Conservation (phyloP, 37 sponge, comb jelly and placozoan genomes). For the Bolinopsis microptera region DNA sequence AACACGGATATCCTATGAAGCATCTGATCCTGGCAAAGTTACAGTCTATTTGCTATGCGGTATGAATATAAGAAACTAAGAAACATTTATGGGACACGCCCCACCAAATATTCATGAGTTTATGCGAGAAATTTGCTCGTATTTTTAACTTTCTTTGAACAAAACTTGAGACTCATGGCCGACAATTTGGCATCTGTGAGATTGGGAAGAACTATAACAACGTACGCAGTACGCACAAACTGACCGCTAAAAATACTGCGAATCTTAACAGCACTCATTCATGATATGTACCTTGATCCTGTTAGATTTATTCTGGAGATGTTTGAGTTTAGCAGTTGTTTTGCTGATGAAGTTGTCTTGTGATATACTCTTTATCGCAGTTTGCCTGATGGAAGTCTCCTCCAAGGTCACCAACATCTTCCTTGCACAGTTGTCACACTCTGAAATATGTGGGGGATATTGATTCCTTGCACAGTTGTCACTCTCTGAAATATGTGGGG, state of each 20-base stretch:
- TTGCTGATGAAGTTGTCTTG: conserved; percentile 21
- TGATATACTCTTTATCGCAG: not conserved
- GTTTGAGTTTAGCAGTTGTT: not conserved
- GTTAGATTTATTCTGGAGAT: conserved; percentile 10
- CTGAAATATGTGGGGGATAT: too few relatives aligned
- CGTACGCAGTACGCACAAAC: too few relatives aligned
- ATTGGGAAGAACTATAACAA: too few relatives aligned
- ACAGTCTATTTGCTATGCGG: not conserved
- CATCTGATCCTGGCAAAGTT: not conserved
- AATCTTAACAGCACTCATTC: too few relatives aligned
- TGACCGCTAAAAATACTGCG: too few relatives aligned
- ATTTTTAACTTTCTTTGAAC: too few relatives aligned
- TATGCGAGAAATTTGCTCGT: too few relatives aligned
- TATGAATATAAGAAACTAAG: not conserved
- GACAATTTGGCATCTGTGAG: too few relatives aligned
- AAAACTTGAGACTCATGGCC: too few relatives aligned
- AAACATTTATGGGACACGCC: not conserved
- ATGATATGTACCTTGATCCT: not conserved
- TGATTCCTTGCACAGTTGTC: not conserved
- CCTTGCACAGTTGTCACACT: not conserved
- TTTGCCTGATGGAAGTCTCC: not conserved
- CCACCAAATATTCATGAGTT: not conserved
- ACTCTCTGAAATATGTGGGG: not conserved
- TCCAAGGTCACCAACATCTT: not conserved
- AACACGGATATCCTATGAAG: not conserved